Percentiles rank a stretch among this genome's conserved stretches.
Evolutionary conservation across 2,797 vertebrate genomes (phyloP).

Genomic region (Syngnathus rostellatus): DNA sequence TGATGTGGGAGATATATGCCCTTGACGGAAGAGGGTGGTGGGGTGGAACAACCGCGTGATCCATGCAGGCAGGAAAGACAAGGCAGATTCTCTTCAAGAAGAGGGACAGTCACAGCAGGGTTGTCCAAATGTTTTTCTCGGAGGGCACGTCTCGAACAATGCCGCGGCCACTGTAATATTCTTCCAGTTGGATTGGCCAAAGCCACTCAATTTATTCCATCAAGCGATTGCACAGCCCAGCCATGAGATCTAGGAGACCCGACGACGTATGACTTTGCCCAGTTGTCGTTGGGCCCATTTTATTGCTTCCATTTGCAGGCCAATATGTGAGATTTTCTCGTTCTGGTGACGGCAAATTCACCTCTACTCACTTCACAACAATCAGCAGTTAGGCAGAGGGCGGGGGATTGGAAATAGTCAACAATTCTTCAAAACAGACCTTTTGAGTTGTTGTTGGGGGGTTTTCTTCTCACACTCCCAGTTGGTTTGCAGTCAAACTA

Average conservation of each 20-base stretch:
- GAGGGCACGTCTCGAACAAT: too few species aligned
- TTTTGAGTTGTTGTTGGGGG: background rate
- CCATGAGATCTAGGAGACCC: background rate
- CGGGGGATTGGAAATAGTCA: background rate
- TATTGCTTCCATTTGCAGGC: background rate
- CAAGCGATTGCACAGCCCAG: background rate
- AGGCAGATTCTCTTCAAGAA: background rate
- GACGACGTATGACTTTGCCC: background rate
- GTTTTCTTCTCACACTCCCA: background rate
- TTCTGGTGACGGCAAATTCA: background rate
- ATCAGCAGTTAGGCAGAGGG: background rate
- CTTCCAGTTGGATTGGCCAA: too few species aligned
- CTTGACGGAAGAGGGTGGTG: constrained; percentile 45
- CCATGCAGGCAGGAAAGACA: background rate
- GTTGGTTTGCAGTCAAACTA: background rate
- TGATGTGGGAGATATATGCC: constrained; percentile 36
- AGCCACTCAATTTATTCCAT: background rate
- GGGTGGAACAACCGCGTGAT: constrained; percentile 6
- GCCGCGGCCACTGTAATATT: too few species aligned
- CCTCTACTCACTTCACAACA: background rate
- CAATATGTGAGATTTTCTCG: background rate
- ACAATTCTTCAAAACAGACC: too few species aligned
- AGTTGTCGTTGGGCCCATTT: background rate
- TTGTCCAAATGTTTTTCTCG: background rate
- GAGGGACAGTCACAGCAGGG: background rate